Percentiles rank a stretch among this genome's conserved stretches.
Evolutionary conservation across 2,888 invertebrate genomes (phyloP).

Genomic region (Colletes collaris): DNA sequence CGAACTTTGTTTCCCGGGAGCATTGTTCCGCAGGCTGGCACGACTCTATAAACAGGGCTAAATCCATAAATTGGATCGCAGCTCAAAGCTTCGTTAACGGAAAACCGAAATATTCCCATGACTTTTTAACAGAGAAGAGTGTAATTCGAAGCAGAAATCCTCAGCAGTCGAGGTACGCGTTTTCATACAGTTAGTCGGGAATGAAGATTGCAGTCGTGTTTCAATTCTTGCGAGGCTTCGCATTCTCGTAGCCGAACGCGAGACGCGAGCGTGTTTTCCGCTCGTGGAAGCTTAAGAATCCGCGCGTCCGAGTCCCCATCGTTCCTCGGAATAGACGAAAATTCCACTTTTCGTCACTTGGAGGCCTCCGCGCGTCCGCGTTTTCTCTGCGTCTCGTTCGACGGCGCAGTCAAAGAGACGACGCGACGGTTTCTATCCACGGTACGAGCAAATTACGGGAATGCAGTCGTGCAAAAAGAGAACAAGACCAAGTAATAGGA

Average conservation of each 20-base stretch:
- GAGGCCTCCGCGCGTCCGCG: slow-evolving; percentile 13
- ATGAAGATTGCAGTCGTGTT: slow-evolving; percentile 19
- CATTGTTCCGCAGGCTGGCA: slow-evolving; percentile 30
- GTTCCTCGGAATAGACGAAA: background rate
- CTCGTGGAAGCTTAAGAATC: slow-evolving; percentile 26
- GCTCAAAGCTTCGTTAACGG: background rate
- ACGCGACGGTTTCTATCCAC: slow-evolving; percentile 36
- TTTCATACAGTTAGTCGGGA: slow-evolving; percentile 20
- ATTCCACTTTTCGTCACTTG: slow-evolving; percentile 39
- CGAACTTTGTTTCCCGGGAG: slow-evolving; percentile 44
- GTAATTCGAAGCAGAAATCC: too few species aligned
- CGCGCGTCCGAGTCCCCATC: slow-evolving; percentile 3
- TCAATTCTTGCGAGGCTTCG: background rate
- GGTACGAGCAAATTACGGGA: slow-evolving; percentile 49
- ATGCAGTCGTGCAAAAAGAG: slow-evolving; percentile 35
- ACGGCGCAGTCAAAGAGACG: slow-evolving; percentile 36
- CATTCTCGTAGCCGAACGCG: too few species aligned
- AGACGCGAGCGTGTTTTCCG: slow-evolving; percentile 4
- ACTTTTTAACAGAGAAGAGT: background rate
- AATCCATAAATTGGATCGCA: slow-evolving; percentile 15
- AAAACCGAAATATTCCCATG: background rate
- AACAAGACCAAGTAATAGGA: slow-evolving; percentile 32
- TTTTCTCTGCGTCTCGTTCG: slow-evolving; percentile 24
- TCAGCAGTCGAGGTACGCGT: slow-evolving; percentile 3
- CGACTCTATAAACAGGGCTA: slow-evolving; percentile 26